Percentiles rank a stretch among this genome's conserved stretches.
These are phyloP conservation scores for Gymnobelideus leadbeateri DNA, from an alignment of 2,113 vertebrate genomes.

Conservation along the genomic window DNA sequence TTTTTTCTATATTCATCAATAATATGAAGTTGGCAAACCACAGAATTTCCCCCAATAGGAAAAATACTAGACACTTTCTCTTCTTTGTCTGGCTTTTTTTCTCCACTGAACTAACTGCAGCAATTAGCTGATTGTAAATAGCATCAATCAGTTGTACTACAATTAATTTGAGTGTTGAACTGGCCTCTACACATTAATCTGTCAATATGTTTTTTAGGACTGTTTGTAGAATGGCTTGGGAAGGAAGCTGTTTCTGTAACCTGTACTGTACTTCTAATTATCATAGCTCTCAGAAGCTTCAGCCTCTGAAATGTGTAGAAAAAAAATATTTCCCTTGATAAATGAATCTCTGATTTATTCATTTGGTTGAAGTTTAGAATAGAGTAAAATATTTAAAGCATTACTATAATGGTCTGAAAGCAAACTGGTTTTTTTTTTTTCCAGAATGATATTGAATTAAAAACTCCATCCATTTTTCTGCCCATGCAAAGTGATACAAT, in stretches of 20 bases:
- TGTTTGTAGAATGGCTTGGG: conserved; percentile 44
- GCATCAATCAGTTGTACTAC: conserved; percentile 51
- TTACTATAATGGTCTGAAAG: conserved; percentile 64
- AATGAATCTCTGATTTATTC: conserved; percentile 51
- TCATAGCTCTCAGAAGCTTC: conserved; percentile 70
- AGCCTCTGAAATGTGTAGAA: conserved; percentile 56
- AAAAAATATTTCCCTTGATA: conserved; percentile 71
- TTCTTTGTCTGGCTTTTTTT: conserved; percentile 65
- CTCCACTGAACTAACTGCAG: conserved; percentile 35
- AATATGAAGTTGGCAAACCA: conserved; percentile 40
- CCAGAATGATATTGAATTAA: conserved; percentile 76
- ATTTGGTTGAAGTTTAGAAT: conserved; percentile 59
- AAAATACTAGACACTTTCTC: conserved; percentile 15
- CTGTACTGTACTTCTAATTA: conserved; percentile 49
- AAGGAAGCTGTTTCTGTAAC: conserved; percentile 28
- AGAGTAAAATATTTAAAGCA: conserved; percentile 72
- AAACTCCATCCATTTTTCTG: conserved; percentile 73
- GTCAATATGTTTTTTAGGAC: conserved; percentile 52
- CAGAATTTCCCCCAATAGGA: conserved; percentile 36
- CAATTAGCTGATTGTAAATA: conserved; percentile 62
- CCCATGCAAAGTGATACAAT: conserved; percentile 63
- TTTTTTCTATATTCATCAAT: conserved; percentile 13
- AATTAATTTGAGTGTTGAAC: conserved; percentile 64
- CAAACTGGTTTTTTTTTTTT: conserved; percentile 65
- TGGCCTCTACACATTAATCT: conserved; percentile 38